Evolutionary conservation across 2,113 vertebrate species (phyloP).

Genomic region (Phylloscopus whistleri): DNA sequence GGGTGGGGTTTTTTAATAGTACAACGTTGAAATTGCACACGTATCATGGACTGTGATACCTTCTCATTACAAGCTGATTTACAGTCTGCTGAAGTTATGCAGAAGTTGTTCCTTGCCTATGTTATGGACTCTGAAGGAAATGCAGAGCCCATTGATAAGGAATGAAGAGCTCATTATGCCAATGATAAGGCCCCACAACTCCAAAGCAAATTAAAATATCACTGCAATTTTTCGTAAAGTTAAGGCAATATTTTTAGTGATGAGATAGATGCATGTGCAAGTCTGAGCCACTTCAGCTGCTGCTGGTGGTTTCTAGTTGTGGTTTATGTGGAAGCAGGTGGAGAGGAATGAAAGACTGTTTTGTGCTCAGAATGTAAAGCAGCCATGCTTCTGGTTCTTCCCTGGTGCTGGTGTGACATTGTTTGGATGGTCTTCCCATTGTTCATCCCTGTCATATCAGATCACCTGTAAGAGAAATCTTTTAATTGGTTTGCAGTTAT

Average conservation of each 20-base stretch:
- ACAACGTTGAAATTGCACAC: neutral
- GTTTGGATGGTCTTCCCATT: neutral
- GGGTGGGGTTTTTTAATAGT: neutral
- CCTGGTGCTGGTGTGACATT: neutral
- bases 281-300: neutral
- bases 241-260: neutral
- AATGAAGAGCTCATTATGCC: neutral
- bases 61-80: neutral
- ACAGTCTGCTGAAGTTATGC: neutral
- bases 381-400: slow-evolving; percentile 37
- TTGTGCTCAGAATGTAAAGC: neutral
- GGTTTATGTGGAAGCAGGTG: slow-evolving; percentile 4
- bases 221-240: neutral
- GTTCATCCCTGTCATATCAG: neutral
- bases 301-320: neutral
- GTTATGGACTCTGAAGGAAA: neutral
- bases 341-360: neutral
- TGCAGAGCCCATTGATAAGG: neutral
- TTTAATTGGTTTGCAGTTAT: neutral
- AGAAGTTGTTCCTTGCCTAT: neutral
- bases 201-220: neutral
- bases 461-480: slow-evolving; percentile 17
- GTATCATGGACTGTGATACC: neutral
- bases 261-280: neutral
- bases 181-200: neutral